phyloP scores from a whole-genome alignment of 1,140 invertebrate genomes.

The Druon quercuslanigerum region DNA sequence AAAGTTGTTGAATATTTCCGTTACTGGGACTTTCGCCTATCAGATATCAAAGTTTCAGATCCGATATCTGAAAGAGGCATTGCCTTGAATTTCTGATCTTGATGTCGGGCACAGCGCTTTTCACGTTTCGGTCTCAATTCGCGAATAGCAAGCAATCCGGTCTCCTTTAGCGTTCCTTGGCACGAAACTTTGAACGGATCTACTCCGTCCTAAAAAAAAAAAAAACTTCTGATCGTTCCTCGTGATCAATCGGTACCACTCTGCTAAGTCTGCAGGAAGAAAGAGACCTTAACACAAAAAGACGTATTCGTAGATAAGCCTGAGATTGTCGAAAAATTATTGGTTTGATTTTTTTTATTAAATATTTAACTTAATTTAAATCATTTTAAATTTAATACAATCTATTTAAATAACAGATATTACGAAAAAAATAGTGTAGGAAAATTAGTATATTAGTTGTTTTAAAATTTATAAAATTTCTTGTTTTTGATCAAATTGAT shows the following conservation, averaged over 20 bases:
- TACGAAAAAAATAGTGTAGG: too few species aligned
- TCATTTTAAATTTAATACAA: too few species aligned
- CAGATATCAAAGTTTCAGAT: slow-evolving; percentile 27
- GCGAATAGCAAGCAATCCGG: slow-evolving; percentile 16
- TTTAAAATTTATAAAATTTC: too few species aligned
- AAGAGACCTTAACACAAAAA: too few species aligned
- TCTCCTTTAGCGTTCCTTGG: slow-evolving; percentile 4
- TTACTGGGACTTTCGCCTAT: neutral
- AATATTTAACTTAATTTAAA: too few species aligned
- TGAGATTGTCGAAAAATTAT: too few species aligned
- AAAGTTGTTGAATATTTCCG: slow-evolving; percentile 26
- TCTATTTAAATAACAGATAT: too few species aligned
- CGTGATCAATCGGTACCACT: neutral
- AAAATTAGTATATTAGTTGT: too few species aligned
- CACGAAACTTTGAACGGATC: neutral
- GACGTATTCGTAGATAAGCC: too few species aligned
- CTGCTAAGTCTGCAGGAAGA: neutral
- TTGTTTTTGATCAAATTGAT: too few species aligned
- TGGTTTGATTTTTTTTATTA: too few species aligned
- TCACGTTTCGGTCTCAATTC: slow-evolving; percentile 26
- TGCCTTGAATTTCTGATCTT: slow-evolving; percentile 20
- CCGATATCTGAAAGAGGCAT: slow-evolving; percentile 23
- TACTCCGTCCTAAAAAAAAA: neutral
- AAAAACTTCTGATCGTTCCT: slow-evolving; percentile 3
- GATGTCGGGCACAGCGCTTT: slow-evolving; percentile 22